Percentiles rank a stretch among this genome's conserved stretches.
Conservation (phyloP, 2,113 vertebrate genomes). For the Tachuris rubrigastra region DNA sequence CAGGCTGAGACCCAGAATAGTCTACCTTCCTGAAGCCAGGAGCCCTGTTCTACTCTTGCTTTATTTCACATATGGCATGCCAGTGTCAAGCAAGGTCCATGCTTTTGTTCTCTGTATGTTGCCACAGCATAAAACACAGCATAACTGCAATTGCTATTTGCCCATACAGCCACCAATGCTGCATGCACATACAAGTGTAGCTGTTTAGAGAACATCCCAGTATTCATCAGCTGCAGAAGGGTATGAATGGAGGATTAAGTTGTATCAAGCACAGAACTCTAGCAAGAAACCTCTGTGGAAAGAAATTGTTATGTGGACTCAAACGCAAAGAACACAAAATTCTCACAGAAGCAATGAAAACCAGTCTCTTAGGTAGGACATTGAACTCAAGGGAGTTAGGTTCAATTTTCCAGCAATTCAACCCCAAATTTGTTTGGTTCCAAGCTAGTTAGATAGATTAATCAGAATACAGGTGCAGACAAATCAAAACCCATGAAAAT, state of each 20-base stretch:
- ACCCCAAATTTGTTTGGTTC: not conserved
- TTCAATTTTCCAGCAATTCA: not conserved
- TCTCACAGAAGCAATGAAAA: not conserved
- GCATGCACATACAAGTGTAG: not conserved
- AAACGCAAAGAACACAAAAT: not conserved
- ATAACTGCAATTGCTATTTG: not conserved
- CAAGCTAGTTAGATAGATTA: not conserved
- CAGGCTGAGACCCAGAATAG: not conserved
- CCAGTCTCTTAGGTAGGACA: not conserved
- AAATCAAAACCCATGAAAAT: not conserved
- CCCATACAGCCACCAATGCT: not conserved
- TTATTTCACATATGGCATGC: not conserved
- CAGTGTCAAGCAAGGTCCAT: fast-evolving
- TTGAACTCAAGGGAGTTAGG: not conserved
- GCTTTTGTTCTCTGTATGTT: not conserved
- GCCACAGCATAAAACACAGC: not conserved
- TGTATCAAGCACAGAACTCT: not conserved
- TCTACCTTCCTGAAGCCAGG: not conserved
- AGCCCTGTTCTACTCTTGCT: not conserved
- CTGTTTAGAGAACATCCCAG: not conserved
- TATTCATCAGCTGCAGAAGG: not conserved
- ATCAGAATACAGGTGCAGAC: not conserved
- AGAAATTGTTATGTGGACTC: not conserved
- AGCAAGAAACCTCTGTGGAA: not conserved
- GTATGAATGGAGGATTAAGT: not conserved